Base-by-base conservation (phyloP, 2,113 vertebrate species). In the Xyliphius kryptos region DNA sequence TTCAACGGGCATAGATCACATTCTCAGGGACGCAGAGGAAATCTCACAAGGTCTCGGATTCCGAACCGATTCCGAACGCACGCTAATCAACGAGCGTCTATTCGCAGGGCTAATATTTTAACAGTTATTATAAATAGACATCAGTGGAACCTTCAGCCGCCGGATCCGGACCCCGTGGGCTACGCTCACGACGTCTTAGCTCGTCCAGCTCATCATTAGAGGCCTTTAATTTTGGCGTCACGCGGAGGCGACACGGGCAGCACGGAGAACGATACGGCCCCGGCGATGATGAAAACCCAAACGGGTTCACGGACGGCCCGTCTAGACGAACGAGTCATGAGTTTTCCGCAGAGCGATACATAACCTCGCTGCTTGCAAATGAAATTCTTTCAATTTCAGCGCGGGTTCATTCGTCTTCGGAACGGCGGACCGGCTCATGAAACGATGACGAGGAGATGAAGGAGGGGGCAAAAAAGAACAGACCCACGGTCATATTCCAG, bases 361-460 rank as follows among this genome's bases (percentile, higher is more conserved):
- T 32, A 22, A 48, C 17, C 38, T 56, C 36, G 10, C 36, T 61
- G 4, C 52, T 41, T 55, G 20, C 58, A 55, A 68, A 61, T 56
- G 21, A 16, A 50, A 17, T 26, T 26, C 6, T 41, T 41, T 40
- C 19, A 26, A 41, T 44, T 50, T 62, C 36, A 56, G n/a, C 12
- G 19, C 40, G 20, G 40, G 20, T 43, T 63, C n/a, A 63, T 53
- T 14, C 10, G 9, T 63, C 61, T n/a, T 51, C 17, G 13, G 13
- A 15, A 20, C 17, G 22, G 12, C 19, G 14, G 6, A 2, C 44
- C 44, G 11, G 20, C 43, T 37, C 1, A 17, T 52, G 22, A 43
- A 22, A 56, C 44, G 12, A 56, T 37, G 9, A 48, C 21, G 16
- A 14, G n/a, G 47, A 15, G 11, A 57, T 52, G n/a, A 41, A 20